phyloP scores from a whole-genome alignment of 37 sponge, comb jelly and placozoan species.

The Corticium candelabrum region DNA sequence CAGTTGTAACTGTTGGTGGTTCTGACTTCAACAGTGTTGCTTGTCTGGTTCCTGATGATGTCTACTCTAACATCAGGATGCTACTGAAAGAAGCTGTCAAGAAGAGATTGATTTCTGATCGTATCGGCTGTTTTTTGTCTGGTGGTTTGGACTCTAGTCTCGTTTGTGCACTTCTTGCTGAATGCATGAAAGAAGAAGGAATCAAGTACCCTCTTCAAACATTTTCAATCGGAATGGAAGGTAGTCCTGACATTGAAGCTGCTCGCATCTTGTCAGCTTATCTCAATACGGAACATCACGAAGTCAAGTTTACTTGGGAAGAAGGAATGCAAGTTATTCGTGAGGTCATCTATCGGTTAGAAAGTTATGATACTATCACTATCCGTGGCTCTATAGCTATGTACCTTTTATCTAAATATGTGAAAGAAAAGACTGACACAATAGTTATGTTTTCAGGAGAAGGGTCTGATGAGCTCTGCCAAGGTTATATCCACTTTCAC shows the following conservation, averaged over 20 bases:
- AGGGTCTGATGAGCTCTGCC: constrained; percentile 53
- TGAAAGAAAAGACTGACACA: constrained; percentile 28
- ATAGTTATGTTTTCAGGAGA: constrained; percentile 54
- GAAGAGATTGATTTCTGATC: constrained; percentile 39
- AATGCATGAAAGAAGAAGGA: constrained; percentile 20
- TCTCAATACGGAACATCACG: constrained; percentile 48
- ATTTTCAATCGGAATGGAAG: constrained; percentile 63
- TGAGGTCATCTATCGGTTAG: constrained; percentile 46
- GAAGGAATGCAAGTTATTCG: constrained; percentile 40
- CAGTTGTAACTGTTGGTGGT: background rate
- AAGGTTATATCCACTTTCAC: constrained; percentile 66
- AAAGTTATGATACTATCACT: constrained; percentile 43
- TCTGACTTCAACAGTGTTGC: constrained; percentile 11
- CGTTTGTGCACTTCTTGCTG: constrained; percentile 40
- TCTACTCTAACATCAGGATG: constrained; percentile 10
- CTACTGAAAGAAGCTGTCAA: constrained; percentile 32
- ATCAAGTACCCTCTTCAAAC: constrained; percentile 30
- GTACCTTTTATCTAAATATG: constrained; percentile 39
- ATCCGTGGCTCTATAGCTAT: constrained; percentile 38
- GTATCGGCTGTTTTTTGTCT: constrained; percentile 33
- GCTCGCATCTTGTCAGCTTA: constrained; percentile 44
- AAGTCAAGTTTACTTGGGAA: constrained; percentile 35
- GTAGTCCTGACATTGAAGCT: constrained; percentile 31
- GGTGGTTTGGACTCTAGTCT: constrained; percentile 71
- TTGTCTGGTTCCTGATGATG: background rate